Evolutionary conservation across 2,113 vertebrate species (phyloP), one percentile per base, ranked within the genome.

Genomic region (Numenius arquata): DNA sequence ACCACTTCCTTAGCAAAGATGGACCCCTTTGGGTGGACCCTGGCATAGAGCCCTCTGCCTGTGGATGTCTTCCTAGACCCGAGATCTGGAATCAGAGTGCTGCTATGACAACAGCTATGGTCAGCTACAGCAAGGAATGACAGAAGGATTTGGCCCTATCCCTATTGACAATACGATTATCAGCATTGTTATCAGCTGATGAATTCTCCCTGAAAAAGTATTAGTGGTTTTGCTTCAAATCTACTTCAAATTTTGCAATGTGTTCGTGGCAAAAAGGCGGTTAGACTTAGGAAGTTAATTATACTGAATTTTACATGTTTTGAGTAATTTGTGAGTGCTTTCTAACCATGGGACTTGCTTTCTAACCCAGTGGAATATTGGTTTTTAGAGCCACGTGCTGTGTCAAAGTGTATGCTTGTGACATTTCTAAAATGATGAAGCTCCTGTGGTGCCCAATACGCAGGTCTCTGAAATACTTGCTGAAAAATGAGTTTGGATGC

Each of bases 81-180:
- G 18, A 59, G 52, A 9, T 76, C 25, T 2, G 7, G 19, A 17
- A 3, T 5, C 29, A 67, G 52, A 34, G 19, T 20, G 29, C 27
- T 0, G 0, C 56, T 90, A 11, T 66, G 55, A 63, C 41, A 36
- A 12, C 29, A 82, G 20, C 25, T 53, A 2, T 1, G 0, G 36
- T 52, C 63, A 45, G 19, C 21, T 75, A 16, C 1, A 2, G 29
- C 1, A 4, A 77, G 61, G 59, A 67, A 40, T 6, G 34, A 25
- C 43, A 53, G 62, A 52, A 74, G 43, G 38, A 15, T 74, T 77
- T 94, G 45, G 17, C 27, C 8, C 8, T 74, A 16, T 48, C 1
- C 1, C 1, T 0, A 6, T 56, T 3, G 5, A 30, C 56, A 66
- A 18, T 43, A 7, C 0, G 0, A 18, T 36, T 23, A 23, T 48